Evolutionary conservation across 2,888 invertebrate species (phyloP).

Genomic region (Merodon equestris): DNA sequence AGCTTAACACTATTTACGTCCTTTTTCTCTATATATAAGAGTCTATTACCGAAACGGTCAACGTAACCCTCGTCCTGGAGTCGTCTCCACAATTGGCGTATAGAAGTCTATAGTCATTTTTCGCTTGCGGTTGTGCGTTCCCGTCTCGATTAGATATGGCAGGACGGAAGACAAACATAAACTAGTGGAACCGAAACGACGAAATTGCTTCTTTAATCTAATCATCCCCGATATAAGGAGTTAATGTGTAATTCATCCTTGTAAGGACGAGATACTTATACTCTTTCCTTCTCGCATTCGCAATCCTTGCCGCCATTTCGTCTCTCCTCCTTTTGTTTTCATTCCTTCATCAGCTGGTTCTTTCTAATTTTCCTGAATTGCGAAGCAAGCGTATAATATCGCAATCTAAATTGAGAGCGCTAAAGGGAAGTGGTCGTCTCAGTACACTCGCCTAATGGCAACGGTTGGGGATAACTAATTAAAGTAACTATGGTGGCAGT

Average conservation of each 20-base stretch:
- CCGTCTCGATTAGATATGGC: constrained; percentile 24
- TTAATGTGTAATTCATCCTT: constrained; percentile 69
- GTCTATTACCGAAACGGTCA: constrained; percentile 46
- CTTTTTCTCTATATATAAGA: constrained; percentile 47
- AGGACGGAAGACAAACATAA: constrained; percentile 55
- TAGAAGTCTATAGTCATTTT: constrained; percentile 9
- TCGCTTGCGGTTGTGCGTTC: constrained; percentile 17
- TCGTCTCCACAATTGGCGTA: neutral
- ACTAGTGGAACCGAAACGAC: constrained; percentile 59
- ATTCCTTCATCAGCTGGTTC: constrained; percentile 2
- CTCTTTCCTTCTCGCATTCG: constrained; percentile 37
- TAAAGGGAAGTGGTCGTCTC: neutral
- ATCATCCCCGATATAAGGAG: constrained; percentile 67
- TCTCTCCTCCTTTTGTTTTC: too few species aligned
- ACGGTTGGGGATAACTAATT: constrained; percentile 46
- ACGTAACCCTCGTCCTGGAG: constrained; percentile 22
- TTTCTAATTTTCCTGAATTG: constrained; percentile 51
- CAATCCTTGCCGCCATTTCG: too few species aligned
- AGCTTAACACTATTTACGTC: constrained; percentile 55
- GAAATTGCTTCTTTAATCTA: constrained; percentile 68
- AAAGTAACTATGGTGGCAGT: constrained; percentile 42
- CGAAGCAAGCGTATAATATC: constrained; percentile 41
- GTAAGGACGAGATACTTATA: constrained; percentile 59
- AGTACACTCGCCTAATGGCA: constrained; percentile 11
- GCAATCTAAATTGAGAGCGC: neutral